phyloP scores from a whole-genome alignment of 2,797 vertebrate genomes.

The Microchirus variegatus region DNA sequence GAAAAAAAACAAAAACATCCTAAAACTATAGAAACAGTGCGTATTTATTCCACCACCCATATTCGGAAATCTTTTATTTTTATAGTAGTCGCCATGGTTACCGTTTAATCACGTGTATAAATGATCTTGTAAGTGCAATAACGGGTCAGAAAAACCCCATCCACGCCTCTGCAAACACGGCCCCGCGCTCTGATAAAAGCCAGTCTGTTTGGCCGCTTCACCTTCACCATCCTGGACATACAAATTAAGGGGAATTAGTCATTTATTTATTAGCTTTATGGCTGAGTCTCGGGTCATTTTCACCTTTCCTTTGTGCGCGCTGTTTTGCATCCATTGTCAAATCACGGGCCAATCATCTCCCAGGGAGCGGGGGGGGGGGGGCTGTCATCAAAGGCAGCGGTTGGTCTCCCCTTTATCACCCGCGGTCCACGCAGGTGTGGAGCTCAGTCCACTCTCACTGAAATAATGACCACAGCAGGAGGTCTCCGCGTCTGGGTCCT shows the following conservation, averaged over 20 bases:
- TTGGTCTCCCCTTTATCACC: conserved; percentile 55
- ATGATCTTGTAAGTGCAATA: background rate
- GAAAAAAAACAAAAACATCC: background rate
- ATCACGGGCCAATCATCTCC: conserved; percentile 64
- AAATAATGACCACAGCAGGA: conserved; percentile 57
- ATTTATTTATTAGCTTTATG: conserved; percentile 34
- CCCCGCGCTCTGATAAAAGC: background rate
- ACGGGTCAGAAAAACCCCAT: background rate
- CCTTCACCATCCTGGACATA: background rate
- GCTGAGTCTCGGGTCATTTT: conserved; percentile 51
- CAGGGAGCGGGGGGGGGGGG: conserved; percentile 9
- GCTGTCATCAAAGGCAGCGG: background rate
- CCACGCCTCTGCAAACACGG: background rate
- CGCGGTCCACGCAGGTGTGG: conserved; percentile 26
- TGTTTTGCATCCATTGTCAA: conserved; percentile 40
- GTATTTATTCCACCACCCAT: background rate
- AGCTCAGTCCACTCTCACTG: conserved; percentile 36
- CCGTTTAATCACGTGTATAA: conserved; percentile 3
- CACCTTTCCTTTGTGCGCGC: conserved; percentile 57
- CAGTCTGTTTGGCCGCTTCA: conserved; percentile 1
- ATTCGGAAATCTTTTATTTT: too few relatives aligned
- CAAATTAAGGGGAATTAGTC: conserved; percentile 5
- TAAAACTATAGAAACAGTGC: background rate
- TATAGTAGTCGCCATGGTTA: conserved; percentile 5
- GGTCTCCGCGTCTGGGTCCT: conserved; percentile 50